Base-by-base conservation (phyloP, 1,140 invertebrate species). In the Drosophila malerkotliana region DNA sequence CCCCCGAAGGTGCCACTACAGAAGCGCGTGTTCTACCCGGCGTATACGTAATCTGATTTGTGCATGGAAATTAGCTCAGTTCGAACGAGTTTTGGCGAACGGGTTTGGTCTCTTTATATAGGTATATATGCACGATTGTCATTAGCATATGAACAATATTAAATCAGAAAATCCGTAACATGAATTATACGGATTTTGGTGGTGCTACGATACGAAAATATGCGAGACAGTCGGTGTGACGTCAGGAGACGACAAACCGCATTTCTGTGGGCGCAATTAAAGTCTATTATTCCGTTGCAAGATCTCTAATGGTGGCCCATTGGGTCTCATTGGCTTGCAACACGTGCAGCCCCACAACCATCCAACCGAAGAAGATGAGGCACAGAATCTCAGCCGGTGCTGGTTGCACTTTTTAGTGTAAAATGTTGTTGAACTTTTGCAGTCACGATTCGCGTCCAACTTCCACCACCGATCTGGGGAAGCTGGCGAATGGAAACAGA, bases 351-450 rank as follows among this genome's bases (percentile, higher is more conserved):
- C 9, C 6, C 37, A 34, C 39, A 45, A 28, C 47, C 39, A 32
- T 15, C 60, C 9, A 37, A 30, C 30, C 55, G 51, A 12, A 34
- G 51, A 69, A 69, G 67, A 69, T 57, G 67, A 39, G 3, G 10
- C 67, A 66, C 59, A 87, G 82, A 88, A 88, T 87, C 62, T 75
- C 54, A 61, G 41, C 49, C 26, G 26, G 48, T 55, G 60, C 74
- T 73, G 74, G 64, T 77, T 83, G 79, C 79, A 83, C 78, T 87
- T 88, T 77, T 79, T 87, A 47, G 83, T 87, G 79, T 72, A 83
- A 87, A 87, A 87, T 87, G 83, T 45, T 88, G 83, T 88, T 87
- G 83, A 87, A 87, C 83, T 87, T 87, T 87, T 88, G 72, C 57
- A 87, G 83, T 87, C 83, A 87, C 83, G 83, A 87, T 54, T 83